A percentile compares a stretch with the other conserved stretches of the same genome.
Conservation (phyloP, 1,140 invertebrate species). For the Diploscapter pachys region DNA sequence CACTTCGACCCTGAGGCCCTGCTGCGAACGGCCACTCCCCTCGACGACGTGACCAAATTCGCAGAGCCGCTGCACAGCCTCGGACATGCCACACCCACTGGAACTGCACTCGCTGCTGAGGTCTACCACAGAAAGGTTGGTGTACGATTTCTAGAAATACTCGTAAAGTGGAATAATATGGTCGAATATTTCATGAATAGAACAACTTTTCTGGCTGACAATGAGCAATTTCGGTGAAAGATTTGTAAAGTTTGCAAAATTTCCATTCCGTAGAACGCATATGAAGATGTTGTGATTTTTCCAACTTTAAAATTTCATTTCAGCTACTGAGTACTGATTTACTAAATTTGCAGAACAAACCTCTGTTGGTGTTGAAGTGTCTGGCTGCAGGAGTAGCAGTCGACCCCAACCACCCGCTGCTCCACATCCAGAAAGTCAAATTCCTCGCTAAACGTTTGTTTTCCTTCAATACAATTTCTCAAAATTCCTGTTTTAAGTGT, state of each 20-base stretch:
- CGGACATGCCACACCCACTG: conserved; percentile 37
- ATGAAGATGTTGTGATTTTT: no score
- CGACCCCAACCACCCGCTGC: conserved; percentile 38
- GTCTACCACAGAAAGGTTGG: conserved; percentile 45
- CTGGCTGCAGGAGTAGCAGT: conserved; percentile 40
- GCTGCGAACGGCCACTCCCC: conserved; percentile 42
- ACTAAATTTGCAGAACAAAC: conserved; percentile 31
- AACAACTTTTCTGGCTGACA: conserved; percentile 18
- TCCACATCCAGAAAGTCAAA: conserved; percentile 37
- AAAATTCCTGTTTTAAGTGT: conserved; percentile 14
- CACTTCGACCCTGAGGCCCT: conserved; percentile 46
- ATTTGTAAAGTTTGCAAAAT: conserved; percentile 24
- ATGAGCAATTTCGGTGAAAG: background rate
- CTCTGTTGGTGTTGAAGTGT: conserved; percentile 50
- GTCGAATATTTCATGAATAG: no score
- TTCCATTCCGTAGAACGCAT: background rate
- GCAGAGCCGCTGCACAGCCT: conserved; percentile 45
- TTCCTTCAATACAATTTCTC: conserved; percentile 5
- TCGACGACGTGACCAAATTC: conserved; percentile 58
- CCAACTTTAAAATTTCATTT: no score
- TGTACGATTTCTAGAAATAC: background rate
- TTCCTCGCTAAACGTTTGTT: conserved; percentile 32
- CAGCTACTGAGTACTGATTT: no score
- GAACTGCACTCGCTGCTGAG: conserved; percentile 46
- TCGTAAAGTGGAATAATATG: conserved; percentile 3